Base-by-base conservation (phyloP, 2,113 vertebrate genomes). In the Motacilla tschutschensis region DNA sequence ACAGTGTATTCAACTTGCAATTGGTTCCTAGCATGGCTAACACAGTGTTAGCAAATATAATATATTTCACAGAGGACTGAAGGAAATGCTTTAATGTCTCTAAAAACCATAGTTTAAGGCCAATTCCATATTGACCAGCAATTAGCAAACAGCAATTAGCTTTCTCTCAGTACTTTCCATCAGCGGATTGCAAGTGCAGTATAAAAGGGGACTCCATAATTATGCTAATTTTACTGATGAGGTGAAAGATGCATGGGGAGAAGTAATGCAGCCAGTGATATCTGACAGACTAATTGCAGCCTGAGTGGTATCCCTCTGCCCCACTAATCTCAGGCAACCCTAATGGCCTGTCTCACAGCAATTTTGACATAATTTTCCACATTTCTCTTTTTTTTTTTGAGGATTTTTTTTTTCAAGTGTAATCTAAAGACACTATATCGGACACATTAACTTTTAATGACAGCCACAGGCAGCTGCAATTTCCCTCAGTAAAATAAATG, bases 401-500 rank as follows among this genome's bases (percentile, higher is more conserved):
- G 14, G 5, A 1, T 29, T 26, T 74, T 36, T 28, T 80, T 54
- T 69, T 54, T 58, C 46, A 53, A 75, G 44, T 2, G 5, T n/a
- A 69, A 70, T 73, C 51, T 58, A 58, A 75, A 75, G 72, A 16
- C 12, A 33, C n/a, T 71, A 10, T 31, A 81, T 58, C 4, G 4
- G 43, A 66, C 51, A 70, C 47, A 73, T 65, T 88, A 69, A 65
- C 12, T 85, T 87, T 83, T 83, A 83, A 84, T 66, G 46, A 69
- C 70, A 72, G 62, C 26, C 73, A 75, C 70, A 87, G 79, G 91
- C 44, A 91, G 79, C 38, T 77, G 38, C 60, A 54, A 78, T 79
- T 91, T 83, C 36, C 29, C 58, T 83, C 74, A 65, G 54, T 79
- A 91, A 92, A 92, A 92, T 58, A 85, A 81, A 83, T 81, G 48